Evolutionary conservation across 2,797 vertebrate genomes (phyloP).

Genomic region (Craterocephalus amniculus): DNA sequence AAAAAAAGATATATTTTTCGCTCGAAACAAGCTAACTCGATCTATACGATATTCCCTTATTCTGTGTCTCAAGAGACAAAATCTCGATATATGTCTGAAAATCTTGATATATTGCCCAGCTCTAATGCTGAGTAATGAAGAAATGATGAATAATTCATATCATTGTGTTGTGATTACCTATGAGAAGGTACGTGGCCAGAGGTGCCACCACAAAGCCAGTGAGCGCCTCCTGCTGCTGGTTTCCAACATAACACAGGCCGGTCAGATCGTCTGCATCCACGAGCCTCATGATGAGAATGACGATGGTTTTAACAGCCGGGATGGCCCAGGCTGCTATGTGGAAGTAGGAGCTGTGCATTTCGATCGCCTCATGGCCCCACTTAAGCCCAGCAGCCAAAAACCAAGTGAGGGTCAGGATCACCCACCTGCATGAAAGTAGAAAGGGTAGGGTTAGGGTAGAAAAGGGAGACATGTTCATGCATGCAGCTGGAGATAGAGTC

Average conservation of each 20-base stretch:
- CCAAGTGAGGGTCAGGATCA: slow-evolving; percentile 97
- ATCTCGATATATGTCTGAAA: too few relatives aligned
- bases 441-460: too few relatives aligned
- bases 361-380: slow-evolving; percentile 98
- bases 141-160: not conserved
- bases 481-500: not conserved
- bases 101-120: too few relatives aligned
- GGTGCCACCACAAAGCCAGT: slow-evolving; percentile 97
- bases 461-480: not conserved
- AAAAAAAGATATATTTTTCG: too few relatives aligned
- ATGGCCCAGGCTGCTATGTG: slow-evolving; percentile 99
- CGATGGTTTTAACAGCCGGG: slow-evolving; percentile 96
- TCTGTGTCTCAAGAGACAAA: too few relatives aligned
- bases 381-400: slow-evolving; percentile 97
- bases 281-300: slow-evolving; percentile 97
- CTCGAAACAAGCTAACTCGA: too few relatives aligned
- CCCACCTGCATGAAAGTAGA: slow-evolving; percentile 95
- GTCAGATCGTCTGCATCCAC: slow-evolving; percentile 96
- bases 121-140: not conserved
- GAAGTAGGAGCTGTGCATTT: slow-evolving; percentile 99
- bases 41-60: too few relatives aligned
- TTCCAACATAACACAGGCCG: slow-evolving; percentile 96
- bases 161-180: slow-evolving; percentile 68
- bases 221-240: slow-evolving; percentile 94
- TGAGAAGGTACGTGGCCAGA: slow-evolving; percentile 94